Evolutionary conservation across 2,113 vertebrate species (phyloP).

Genomic region (Muntiacus reevesi): DNA sequence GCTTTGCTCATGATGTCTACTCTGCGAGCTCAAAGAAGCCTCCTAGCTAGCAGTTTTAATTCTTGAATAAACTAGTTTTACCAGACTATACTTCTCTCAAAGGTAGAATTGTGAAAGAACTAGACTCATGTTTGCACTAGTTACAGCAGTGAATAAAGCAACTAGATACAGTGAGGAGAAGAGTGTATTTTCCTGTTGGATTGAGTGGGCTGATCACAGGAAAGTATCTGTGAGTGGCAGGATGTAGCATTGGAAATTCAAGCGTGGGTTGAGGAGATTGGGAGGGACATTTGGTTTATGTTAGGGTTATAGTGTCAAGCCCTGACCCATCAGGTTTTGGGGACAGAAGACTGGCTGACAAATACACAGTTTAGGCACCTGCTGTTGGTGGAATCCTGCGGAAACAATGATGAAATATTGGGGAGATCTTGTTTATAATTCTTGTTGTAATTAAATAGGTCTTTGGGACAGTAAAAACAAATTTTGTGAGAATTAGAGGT

Average conservation of each 20-base stretch:
- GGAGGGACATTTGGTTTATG: background rate
- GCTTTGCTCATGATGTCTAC: too few relatives aligned
- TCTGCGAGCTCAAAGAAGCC: too few relatives aligned
- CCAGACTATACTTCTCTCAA: background rate
- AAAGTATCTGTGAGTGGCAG: background rate
- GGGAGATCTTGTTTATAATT: background rate
- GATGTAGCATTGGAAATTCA: background rate
- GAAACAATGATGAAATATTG: background rate
- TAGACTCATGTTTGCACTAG: background rate
- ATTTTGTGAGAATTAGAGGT: background rate
- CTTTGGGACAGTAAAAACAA: background rate
- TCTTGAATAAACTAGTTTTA: conserved; percentile 6
- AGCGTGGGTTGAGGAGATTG: background rate
- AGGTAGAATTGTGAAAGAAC: background rate
- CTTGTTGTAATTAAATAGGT: background rate
- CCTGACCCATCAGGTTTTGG: conserved; percentile 4
- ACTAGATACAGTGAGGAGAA: background rate
- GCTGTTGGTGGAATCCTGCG: background rate
- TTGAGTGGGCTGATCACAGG: background rate
- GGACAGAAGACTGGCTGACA: background rate
- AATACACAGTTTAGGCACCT: background rate
- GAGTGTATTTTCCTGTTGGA: background rate
- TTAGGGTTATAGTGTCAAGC: background rate
- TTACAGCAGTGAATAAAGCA: background rate
- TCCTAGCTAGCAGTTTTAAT: background rate